Conservation (phyloP, 2,797 vertebrate species). For the Scyliorhinus canicula region DNA sequence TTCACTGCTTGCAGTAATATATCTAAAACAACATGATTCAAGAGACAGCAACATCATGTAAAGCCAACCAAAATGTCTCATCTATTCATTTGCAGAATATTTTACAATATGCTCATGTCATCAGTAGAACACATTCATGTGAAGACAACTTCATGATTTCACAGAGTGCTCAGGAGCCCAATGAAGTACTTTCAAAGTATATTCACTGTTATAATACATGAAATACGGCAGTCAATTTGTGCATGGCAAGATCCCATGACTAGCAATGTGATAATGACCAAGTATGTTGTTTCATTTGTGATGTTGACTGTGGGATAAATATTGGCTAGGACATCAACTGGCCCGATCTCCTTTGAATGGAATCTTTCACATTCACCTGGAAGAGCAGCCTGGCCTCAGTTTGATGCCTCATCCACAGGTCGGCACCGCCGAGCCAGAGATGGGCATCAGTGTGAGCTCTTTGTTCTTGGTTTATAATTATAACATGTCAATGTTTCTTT, state of each 20-base stretch:
- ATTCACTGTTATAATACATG: not conserved
- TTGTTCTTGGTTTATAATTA: not conserved
- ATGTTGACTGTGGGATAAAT: not conserved
- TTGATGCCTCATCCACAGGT: not conserved
- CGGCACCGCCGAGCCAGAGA: not conserved
- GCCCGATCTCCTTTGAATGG: not conserved
- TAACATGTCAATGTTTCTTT: not conserved
- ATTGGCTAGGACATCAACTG: not conserved
- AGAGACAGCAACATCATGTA: not conserved
- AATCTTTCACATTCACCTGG: not conserved
- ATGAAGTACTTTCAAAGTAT: not conserved
- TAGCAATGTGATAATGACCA: not conserved
- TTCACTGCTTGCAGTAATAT: not conserved
- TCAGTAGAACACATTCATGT: too few relatives aligned
- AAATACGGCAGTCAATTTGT: not conserved
- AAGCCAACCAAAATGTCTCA: not conserved
- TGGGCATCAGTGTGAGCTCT: not conserved
- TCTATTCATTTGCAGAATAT: not conserved
- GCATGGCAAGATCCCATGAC: not conserved
- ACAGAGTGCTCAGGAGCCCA: not conserved
- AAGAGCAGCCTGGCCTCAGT: not conserved
- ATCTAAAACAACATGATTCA: constrained; percentile 15
- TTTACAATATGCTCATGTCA: not conserved
- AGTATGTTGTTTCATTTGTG: not conserved
- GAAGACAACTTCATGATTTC: not conserved